These are phyloP conservation scores for Nansenia antarctica DNA, from an alignment of 2,113 vertebrate genomes.

Conservation along the genomic window DNA sequence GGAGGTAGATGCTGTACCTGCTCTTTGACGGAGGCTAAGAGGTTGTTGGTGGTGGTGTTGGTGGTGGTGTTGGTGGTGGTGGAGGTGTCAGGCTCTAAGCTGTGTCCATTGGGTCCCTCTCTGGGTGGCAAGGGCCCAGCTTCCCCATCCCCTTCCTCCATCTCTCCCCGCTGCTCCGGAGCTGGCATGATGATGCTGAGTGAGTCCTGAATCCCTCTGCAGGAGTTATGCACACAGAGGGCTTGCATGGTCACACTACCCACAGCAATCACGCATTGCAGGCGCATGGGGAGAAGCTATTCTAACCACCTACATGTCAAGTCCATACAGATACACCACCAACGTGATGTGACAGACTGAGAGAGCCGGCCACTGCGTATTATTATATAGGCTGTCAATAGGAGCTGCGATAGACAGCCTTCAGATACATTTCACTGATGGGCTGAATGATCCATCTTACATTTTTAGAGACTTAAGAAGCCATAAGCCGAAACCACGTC, in stretches of 20 bases:
- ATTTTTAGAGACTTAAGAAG: too few species aligned
- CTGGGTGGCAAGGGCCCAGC: constrained; percentile 51
- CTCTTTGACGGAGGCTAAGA: constrained; percentile 72
- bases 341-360: not conserved
- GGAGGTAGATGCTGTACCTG: constrained; percentile 50
- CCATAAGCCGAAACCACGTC: too few species aligned
- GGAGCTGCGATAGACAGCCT: not conserved
- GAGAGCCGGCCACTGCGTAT: not conserved
- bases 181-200: too few species aligned
- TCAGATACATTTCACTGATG: not conserved
- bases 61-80: constrained; percentile 27
- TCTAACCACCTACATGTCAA: not conserved
- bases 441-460: too few species aligned
- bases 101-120: constrained; percentile 43
- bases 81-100: constrained; percentile 21
- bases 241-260: not conserved
- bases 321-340: not conserved
- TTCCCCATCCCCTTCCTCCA: constrained; percentile 61
- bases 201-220: constrained; percentile 48
- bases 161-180: constrained; percentile 33
- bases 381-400: not conserved
- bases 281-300: not conserved
- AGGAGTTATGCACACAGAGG: constrained; percentile 14
- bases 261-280: not conserved
- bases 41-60: constrained; percentile 58